These are phyloP conservation scores for Saguinus midas DNA, from an alignment of 2,113 vertebrate genomes.

Conservation along the genomic window DNA sequence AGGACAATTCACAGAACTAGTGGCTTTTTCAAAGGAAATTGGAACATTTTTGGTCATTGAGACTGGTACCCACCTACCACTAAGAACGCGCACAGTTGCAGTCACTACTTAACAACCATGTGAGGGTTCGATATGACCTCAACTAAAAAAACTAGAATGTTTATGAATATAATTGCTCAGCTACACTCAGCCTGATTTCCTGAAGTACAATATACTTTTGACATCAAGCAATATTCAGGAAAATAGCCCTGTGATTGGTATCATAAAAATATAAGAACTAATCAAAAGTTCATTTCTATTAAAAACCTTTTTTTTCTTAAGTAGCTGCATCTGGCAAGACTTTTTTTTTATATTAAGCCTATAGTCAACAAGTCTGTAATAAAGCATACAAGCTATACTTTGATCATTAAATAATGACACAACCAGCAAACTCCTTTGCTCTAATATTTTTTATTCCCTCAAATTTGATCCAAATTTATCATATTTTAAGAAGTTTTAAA, in stretches of 20 bases:
- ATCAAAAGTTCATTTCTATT: not conserved
- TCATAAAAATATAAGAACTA: not conserved
- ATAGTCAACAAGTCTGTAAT: not conserved
- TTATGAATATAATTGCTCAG: not conserved
- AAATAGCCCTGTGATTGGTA: not conserved
- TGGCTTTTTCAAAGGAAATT: not conserved
- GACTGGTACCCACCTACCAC: not conserved
- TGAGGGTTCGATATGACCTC: not conserved
- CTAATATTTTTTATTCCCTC: not conserved
- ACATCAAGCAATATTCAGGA: not conserved
- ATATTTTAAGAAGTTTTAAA: not conserved
- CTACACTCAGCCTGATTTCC: not conserved
- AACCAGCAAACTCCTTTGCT: not conserved
- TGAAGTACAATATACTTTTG: not conserved
- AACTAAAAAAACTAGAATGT: not conserved
- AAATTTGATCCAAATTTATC: slow-evolving; percentile 25
- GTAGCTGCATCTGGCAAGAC: not conserved
- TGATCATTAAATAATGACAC: not conserved
- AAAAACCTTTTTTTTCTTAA: not conserved
- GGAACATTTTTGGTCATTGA: not conserved
- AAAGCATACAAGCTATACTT: not conserved
- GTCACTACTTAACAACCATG: not conserved
- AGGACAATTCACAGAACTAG: not conserved
- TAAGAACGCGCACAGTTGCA: not conserved
- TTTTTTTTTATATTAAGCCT: not conserved